A percentile compares a stretch with the other conserved stretches of the same genome.
Evolutionary conservation across 2,797 vertebrate genomes (phyloP).

Genomic region (Fratercula arctica): DNA sequence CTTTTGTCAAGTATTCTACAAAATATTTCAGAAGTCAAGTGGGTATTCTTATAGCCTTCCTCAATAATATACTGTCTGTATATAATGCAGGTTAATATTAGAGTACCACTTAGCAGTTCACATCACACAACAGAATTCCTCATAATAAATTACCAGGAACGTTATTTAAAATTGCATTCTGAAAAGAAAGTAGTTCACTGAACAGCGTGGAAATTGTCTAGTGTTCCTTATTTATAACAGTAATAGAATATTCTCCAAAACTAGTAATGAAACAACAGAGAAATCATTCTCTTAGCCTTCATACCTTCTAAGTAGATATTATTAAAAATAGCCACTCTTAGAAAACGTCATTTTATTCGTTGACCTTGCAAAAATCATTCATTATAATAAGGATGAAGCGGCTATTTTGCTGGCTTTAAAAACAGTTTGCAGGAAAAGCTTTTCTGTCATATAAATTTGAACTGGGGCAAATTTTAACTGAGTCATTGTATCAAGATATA

Average conservation of each 20-base stretch:
- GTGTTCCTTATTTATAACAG: not conserved
- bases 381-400: not conserved
- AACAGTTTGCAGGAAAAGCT: not conserved
- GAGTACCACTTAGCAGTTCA: not conserved
- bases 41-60: not conserved
- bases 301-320: not conserved
- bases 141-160: not conserved
- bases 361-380: not conserved
- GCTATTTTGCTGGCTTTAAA: not conserved
- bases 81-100: not conserved
- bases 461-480: not conserved
- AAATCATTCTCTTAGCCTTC: not conserved
- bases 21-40: not conserved
- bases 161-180: not conserved
- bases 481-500: not conserved
- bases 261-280: not conserved
- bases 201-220: not conserved
- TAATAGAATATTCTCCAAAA: not conserved
- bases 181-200: not conserved
- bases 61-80: not conserved
- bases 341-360: not conserved
- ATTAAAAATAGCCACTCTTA: not conserved
- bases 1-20: not conserved
- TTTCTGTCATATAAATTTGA: not conserved
- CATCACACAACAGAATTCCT: not conserved